Conservation (phyloP, 2,797 vertebrate genomes). For the Girardinus metallicus region DNA sequence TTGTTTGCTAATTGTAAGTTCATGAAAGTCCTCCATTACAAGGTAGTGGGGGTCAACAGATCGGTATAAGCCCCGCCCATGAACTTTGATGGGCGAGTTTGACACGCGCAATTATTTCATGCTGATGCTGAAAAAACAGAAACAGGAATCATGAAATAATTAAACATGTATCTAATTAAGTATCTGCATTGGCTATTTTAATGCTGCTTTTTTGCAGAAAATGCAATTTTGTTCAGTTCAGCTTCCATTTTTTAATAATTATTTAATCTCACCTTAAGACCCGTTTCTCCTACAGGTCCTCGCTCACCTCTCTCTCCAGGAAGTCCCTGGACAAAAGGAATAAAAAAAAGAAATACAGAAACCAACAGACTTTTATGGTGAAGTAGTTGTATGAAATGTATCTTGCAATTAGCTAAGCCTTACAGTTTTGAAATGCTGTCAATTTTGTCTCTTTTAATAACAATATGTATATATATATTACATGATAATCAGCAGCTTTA, state of each 20-base stretch:
- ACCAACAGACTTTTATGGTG: neutral
- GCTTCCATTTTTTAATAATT: neutral
- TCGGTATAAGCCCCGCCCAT: no score
- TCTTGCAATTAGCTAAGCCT: neutral
- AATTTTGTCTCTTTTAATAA: neutral
- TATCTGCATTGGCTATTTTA: no score
- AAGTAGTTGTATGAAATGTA: neutral
- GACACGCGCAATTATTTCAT: no score
- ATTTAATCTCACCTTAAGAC: conserved; percentile 68
- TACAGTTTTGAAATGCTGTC: neutral
- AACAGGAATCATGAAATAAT: no score
- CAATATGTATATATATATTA: no score
- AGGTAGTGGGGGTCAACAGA: no score
- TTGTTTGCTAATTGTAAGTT: no score
- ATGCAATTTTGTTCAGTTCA: neutral
- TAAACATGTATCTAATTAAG: no score
- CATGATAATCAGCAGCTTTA: neutral
- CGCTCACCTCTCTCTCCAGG: conserved; percentile 68
- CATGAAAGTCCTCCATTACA: no score
- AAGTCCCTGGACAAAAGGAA: conserved; percentile 62
- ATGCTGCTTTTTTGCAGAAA: neutral
- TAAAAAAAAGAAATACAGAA: neutral
- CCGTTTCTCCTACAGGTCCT: conserved; percentile 72
- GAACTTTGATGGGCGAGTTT: neutral
- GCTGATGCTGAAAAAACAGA: no score